Evolutionary conservation across 2,113 vertebrate species (phyloP), one percentile per base, ranked within the genome.

Genomic region (Triplophysa rosa): DNA sequence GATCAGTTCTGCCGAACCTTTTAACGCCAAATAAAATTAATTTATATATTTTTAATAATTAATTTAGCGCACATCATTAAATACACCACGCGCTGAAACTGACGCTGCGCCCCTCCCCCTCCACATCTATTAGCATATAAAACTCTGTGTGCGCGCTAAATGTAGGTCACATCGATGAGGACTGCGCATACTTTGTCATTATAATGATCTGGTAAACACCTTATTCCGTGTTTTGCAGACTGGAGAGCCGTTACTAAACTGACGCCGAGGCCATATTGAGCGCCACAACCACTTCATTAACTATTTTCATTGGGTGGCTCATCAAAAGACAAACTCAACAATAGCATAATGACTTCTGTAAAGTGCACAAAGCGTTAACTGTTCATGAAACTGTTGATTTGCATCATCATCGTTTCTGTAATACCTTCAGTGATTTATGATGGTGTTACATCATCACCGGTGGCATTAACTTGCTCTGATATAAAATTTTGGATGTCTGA

Each of bases 41-140:
- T 52, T 17, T 6, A 17, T 52, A 14, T 14, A 14, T 16, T 52
- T 52, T 52, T 52, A 52, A 16, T 52, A 91, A 92, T 92, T 90
- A 89, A 92, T 93, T 92, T 93, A 66, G 85, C 79, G 84, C 85
- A 86, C 62, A 89, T 91, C 83, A 89, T 90, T 88, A 82, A 85
- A 79, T 67, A 77, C 26, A 71, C 83, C 84, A 66, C 8, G 61
- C 84, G 74, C 24, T 83, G 85, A 67, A 85, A 87, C 83, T 85
- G 89, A 89, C 85, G 85, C 86, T 21, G 17, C 72, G 16, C 80
- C 82, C 80, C 83, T 63, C 40, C 82, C 61, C 37, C 79, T 47
- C 17, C 59, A 62, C 49, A 69, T 37, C 61, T 73, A 93, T 92
- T 93, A 91, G 90, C 90, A 92, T 93, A 92, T 91, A 90, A 93